Percentiles rank a stretch among this genome's conserved stretches.
These are phyloP conservation scores for Bunonema sp. DNA, from an alignment of 2,888 invertebrate species.

Conservation along the genomic window DNA sequence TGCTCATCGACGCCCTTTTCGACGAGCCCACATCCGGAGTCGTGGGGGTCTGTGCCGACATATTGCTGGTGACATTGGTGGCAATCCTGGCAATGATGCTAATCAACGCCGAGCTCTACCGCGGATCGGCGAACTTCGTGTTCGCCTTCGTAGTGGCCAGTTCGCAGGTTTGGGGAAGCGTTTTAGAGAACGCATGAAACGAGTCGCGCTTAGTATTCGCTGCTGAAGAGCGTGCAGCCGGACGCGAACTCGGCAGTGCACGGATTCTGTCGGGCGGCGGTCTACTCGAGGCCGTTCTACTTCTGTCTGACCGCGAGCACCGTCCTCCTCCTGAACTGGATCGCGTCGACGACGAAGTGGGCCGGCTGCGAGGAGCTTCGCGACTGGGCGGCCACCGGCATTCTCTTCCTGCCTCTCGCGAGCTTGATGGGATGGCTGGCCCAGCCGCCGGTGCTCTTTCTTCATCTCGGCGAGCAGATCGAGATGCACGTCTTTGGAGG, in stretches of 20 bases:
- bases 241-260: conserved; percentile 96
- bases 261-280: conserved; percentile 48
- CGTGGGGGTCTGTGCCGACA: conserved; percentile 67
- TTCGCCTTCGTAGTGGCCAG: conserved; percentile 89
- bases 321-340: neutral
- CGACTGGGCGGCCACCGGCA: conserved; percentile 50
- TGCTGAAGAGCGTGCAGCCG: conserved; percentile 72
- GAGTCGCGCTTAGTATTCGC: conserved; percentile 65
- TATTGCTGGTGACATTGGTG: conserved; percentile 68
- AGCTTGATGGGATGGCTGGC: conserved; percentile 90
- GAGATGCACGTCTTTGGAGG: conserved; percentile 56
- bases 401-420: conserved; percentile 76
- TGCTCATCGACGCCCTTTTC: conserved; percentile 75
- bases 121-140: conserved; percentile 74
- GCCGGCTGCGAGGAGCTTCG: conserved; percentile 15
- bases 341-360: conserved; percentile 1
- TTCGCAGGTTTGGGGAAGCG: too few species aligned
- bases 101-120: conserved; percentile 60
- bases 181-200: too few species aligned
- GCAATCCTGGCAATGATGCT: conserved; percentile 61
- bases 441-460: conserved; percentile 64
- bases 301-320: neutral
- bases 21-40: conserved; percentile 70
- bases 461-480: conserved; percentile 83
- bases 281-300: conserved; percentile 52